Evolutionary conservation across 2,113 vertebrate species (phyloP).

Genomic region (Stegostoma tigrinum): DNA sequence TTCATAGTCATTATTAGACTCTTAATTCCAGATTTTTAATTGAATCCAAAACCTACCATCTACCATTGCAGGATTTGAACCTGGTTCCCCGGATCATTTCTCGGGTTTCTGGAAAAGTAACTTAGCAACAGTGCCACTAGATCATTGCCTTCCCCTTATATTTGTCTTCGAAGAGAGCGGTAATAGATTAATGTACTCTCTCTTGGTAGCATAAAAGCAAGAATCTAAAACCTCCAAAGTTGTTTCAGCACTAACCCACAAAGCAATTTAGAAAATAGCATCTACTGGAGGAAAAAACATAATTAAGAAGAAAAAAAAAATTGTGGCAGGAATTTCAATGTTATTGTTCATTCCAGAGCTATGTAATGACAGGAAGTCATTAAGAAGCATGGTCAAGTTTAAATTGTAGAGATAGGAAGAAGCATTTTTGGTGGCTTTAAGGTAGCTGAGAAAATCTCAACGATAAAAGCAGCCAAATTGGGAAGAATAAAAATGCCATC

Average conservation of each 20-base stretch:
- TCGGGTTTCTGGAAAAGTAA: no score
- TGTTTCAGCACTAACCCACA: not conserved
- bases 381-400: constrained; percentile 10
- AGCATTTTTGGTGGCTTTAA: not conserved
- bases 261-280: not conserved
- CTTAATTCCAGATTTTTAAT: no score
- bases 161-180: not conserved
- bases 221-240: not conserved
- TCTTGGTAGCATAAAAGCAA: not conserved
- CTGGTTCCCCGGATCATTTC: no score
- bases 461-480: not conserved
- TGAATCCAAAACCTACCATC: no score
- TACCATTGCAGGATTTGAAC: no score
- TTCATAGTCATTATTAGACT: no score
- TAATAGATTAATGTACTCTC: not conserved
- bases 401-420: constrained; percentile 10
- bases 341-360: constrained; percentile 11
- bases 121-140: no score
- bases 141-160: not conserved
- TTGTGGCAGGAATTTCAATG: constrained; percentile 27
- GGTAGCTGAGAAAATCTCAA: not conserved
- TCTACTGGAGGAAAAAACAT: not conserved
- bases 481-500: not conserved
- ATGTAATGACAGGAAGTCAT: constrained; percentile 30
- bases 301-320: not conserved